Base-by-base conservation (phyloP, 2,888 invertebrate genomes). In the Mylabris sibirica region DNA sequence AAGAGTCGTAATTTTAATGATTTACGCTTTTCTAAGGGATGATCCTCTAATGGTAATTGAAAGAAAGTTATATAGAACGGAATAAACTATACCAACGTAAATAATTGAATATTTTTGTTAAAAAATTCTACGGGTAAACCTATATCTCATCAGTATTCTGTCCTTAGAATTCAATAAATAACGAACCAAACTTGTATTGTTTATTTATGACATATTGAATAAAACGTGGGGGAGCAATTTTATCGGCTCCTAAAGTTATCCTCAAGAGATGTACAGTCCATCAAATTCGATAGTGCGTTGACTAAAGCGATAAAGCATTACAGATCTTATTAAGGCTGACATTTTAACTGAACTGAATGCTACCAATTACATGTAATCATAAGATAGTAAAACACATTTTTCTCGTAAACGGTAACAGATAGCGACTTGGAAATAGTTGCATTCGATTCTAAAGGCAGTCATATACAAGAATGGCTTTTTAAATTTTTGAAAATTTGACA, bases 1-100 rank as follows among this genome's bases (percentile, higher is more conserved):
- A 66, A 24, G 65, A 30, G 65, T 61, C 41, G 60, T 66, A 64
- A 66, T 66, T 66, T 63, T 66, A 49, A 22, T 53, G 11, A 53
- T 53, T 53, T 22, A 20, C 17, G 49, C 20, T 20, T 17, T 49
- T 9, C 8, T 20, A 49, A n/a, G 5, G 14, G 14, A 14, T 41
- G 41, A 41, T 53, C 22, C 22, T 11, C 17, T 53, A 53, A 11
- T 17, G 12, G 3, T 22, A 20, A 53, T 53, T 30, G 30, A 6
- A 30, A 30, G 30, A 5, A 1, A 5, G 3, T 20, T 12, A 57
- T 24, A 20, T 2, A 57, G 22, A n/a, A n/a, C n/a, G n/a, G n/a
- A 24, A 6, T 24, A 57, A 57, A 24, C n/a, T 3, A 1, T 49
- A n/a, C n/a, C 12, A 14, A 11, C 3, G 20, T 8, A 3, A 20